Base-by-base conservation (phyloP, 37 sponge, comb jelly and placozoan species). In the Aplysina aerophoba region DNA sequence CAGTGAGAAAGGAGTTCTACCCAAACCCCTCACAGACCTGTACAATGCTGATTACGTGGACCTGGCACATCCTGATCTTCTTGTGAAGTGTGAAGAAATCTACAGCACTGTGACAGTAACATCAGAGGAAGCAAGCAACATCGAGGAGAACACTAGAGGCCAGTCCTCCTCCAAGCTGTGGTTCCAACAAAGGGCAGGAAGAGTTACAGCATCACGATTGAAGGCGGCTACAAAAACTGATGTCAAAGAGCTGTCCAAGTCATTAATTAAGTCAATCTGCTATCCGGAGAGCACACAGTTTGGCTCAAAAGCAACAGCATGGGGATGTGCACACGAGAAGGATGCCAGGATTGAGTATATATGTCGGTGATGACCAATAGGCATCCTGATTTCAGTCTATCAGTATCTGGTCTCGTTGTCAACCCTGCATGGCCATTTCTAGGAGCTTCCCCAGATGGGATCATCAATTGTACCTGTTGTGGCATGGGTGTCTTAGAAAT, bases 111-210 rank as follows among this genome's bases (percentile, higher is more conserved):
- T 28, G 38, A 50, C 79, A 53, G 59, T 86, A 22, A 34, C 90
- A 36, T 71, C 55, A 27, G 74, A 85, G 24, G 35, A 56, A 19
- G 81, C 72, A 21, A 67, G 66, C 69, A 17, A 27, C 28, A 73
- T 87, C 22, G 87, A 87, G 65, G 35, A 67, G 68, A 22, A 68
- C 22, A 86, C 91, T 30, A 16, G 79, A 28, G 55, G n/a, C 30
- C 86, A 90, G 66, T 40, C 90, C 22, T 22, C 14, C 15, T 77
- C 79, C 25, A 81, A 57, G 21, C 19, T 86, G 0, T 90, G 91
- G 91, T 90, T 87, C 58, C 87, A 86, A 33, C 87, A 90, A 61
- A 36, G 91, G 50, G 83, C 91, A 17, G 91, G 91, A 21, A 83
- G 83, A 17, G 87, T 90, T 17, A 90, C 86, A 36, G 91, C 87